Evolutionary conservation across 2,888 invertebrate genomes (phyloP).

Genomic region (Cylloceria caligata): DNA sequence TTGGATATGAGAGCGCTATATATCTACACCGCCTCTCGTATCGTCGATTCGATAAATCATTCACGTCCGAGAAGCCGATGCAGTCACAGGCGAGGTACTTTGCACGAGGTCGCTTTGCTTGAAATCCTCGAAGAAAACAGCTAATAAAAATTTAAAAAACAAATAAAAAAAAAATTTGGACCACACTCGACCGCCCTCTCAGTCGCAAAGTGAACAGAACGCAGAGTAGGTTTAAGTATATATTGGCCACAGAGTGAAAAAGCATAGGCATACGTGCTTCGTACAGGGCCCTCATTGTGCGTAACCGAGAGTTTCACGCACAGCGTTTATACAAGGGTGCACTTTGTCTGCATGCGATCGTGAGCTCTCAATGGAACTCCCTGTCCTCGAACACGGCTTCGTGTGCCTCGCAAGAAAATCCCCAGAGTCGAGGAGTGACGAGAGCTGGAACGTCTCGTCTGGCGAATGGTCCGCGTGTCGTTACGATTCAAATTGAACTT

Average conservation of each 20-base stretch:
- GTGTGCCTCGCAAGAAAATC: constrained; percentile 36
- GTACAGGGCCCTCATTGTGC: constrained; percentile 56
- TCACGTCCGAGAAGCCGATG: constrained; percentile 28
- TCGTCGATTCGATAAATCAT: constrained; percentile 62
- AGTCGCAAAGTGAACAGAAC: constrained; percentile 21
- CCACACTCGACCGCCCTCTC: constrained; percentile 16
- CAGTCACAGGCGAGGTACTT: constrained; percentile 35
- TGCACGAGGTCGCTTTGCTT: constrained; percentile 45
- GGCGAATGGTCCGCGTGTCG: constrained; percentile 40
- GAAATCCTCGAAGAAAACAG: constrained; percentile 36
- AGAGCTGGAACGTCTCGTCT: constrained; percentile 40
- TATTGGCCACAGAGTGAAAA: constrained; percentile 32
- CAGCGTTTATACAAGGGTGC: constrained; percentile 57
- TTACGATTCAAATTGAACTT: constrained; percentile 51
- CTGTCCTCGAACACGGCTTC: constrained; percentile 42
- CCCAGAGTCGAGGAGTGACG: constrained; percentile 42
- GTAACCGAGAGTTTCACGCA: constrained; percentile 22
- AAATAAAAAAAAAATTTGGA: constrained; percentile 33
- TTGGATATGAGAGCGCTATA: constrained; percentile 3
- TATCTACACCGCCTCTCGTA: constrained; percentile 28
- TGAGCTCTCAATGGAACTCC: constrained; percentile 55
- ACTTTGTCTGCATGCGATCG: constrained; percentile 51
- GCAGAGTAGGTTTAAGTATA: constrained; percentile 1
- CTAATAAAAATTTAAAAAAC: constrained; percentile 18
- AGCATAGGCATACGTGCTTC: constrained; percentile 8